Conservation (phyloP, 53 echinoderm and acorn worm species). For the Temnopleurus reevesii region DNA sequence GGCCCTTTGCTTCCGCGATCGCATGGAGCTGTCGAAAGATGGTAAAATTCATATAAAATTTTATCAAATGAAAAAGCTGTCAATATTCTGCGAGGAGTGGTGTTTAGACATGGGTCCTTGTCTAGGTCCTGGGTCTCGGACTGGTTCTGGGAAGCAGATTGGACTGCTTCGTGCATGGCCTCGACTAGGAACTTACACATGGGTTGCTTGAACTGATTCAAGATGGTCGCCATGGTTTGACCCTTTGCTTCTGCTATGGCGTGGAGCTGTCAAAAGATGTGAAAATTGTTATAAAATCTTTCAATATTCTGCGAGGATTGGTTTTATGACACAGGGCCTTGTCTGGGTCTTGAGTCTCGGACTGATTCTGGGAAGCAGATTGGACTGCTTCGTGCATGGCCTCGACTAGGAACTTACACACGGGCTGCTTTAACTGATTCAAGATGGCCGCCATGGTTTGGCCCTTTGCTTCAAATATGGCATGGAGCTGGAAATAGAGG, state of each 20-base stretch:
- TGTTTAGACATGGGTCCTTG: constrained; percentile 58
- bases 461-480: constrained; percentile 71
- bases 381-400: constrained; percentile 75
- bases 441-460: constrained; percentile 74
- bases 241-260: constrained; percentile 77
- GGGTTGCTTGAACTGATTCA: constrained; percentile 83
- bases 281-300: too few relatives aligned
- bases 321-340: constrained; percentile 58
- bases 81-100: too few relatives aligned
- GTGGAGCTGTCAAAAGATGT: constrained; percentile 63
- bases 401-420: constrained; percentile 92
- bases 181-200: constrained; percentile 94
- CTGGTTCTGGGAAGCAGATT: constrained; percentile 40
- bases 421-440: constrained; percentile 82
- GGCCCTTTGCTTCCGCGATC: constrained; percentile 71
- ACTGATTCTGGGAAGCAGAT: constrained; percentile 33
- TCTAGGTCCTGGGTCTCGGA: constrained; percentile 54
- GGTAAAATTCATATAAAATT: too few relatives aligned
- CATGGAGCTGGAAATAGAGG: constrained; percentile 66
- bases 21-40: constrained; percentile 73
- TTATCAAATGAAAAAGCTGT: too few relatives aligned
- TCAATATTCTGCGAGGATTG: too few relatives aligned
- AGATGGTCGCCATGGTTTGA: constrained; percentile 70
- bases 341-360: constrained; percentile 52
- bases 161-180: constrained; percentile 73